Evolutionary conservation across 2,113 vertebrate genomes (phyloP).

Genomic region (Psophia crepitans): DNA sequence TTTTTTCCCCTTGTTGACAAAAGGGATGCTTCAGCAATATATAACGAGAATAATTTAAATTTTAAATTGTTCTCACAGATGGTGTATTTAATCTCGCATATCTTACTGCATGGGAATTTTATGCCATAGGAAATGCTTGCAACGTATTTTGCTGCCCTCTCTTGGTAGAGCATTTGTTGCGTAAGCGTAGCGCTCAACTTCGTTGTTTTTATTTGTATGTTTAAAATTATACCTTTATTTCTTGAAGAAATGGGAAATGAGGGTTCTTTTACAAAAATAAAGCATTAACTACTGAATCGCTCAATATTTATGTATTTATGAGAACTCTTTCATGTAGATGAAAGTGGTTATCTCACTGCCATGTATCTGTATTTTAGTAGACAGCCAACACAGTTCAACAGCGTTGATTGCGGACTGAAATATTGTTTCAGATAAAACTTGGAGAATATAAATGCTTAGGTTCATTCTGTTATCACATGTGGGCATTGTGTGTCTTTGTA

Average conservation of each 20-base stretch:
- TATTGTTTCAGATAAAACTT: background rate
- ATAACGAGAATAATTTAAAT: background rate
- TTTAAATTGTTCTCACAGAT: background rate
- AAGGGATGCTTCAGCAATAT: background rate
- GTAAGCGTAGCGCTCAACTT: background rate
- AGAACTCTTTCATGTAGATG: background rate
- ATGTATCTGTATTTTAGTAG: background rate
- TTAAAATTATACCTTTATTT: background rate
- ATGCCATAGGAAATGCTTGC: background rate
- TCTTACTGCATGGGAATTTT: background rate
- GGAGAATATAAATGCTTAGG: background rate
- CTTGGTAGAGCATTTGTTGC: background rate
- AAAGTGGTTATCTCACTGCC: background rate
- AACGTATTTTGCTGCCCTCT: conserved; percentile 53
- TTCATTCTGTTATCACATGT: background rate
- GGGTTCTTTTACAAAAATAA: background rate
- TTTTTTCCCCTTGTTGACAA: background rate
- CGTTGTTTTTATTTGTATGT: background rate
- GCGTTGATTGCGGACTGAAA: background rate
- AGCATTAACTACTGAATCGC: background rate
- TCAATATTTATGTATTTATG: background rate
- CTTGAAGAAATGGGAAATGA: background rate
- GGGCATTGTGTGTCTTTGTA: background rate
- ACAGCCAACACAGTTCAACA: background rate
- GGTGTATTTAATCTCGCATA: background rate